Base-by-base conservation (phyloP, 2,113 vertebrate species). In the Peromyscus maniculatus region DNA sequence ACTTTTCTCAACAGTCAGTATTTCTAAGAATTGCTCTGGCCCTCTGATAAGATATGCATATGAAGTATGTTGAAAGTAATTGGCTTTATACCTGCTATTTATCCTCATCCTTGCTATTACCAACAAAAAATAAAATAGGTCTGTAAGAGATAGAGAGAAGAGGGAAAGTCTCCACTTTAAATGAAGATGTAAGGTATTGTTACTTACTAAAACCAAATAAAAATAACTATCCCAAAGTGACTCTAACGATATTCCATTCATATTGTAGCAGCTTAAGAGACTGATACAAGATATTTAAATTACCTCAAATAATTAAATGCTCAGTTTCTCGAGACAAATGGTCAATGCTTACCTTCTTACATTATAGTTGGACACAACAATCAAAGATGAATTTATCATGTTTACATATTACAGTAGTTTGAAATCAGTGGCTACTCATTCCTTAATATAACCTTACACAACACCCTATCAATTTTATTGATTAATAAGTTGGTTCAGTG, bases 271-370 rank as follows among this genome's bases (percentile, higher is more conserved):
- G 96, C 57, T 95, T 83, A 90, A 91, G 33, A 95, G 74, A 71
- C 66, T 83, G 83, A 91, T 39, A 83, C 1, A 78, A 96, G 82
- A 89, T 88, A 96, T 71, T 95, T 87, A 93, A 93, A 97, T 95
- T 94, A 90, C 49, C 39, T 92, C 67, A 94, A 84, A 95, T 97
- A 95, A 84, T 74, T 95, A 92, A 80, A 93, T 90, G 69, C 49
- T 93, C 69, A 86, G 78, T 94, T 95, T 95, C 96, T 93, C 78
- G 80, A 89, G 72, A 67, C 95, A 95, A 97, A 69, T 94, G 87
- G 79, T 7, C n/a, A 86, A 91, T 66, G 55, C 28, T 89, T 82
- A 78, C 36, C 80, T 69, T 91, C 87, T 96, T 92, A 71, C 0
- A 9, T 79, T 96, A 78, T 80, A 87, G n/a, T 90, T 79, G 67